Conservation (phyloP, 2,797 vertebrate genomes). For the Malurus splendens region DNA sequence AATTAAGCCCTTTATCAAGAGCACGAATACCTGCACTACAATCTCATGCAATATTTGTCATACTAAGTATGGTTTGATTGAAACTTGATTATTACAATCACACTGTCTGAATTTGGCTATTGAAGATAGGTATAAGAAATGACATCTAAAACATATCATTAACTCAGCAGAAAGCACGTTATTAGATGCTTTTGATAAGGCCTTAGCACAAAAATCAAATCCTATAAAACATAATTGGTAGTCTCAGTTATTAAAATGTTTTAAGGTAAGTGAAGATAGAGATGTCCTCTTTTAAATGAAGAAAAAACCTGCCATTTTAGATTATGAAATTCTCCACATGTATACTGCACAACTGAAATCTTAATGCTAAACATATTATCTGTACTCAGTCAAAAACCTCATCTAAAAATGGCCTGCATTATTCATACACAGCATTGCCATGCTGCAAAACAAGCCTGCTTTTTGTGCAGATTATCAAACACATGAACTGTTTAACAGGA, state of each 20-base stretch:
- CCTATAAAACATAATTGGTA: constrained; percentile 70
- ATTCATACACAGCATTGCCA: background rate
- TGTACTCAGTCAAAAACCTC: constrained; percentile 6
- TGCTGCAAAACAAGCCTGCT: background rate
- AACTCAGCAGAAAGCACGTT: constrained; percentile 73
- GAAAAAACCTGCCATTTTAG: constrained; percentile 43
- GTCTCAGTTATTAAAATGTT: constrained; percentile 72
- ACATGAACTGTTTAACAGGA: background rate
- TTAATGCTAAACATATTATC: background rate
- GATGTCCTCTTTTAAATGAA: constrained; percentile 58
- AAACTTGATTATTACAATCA: constrained; percentile 79
- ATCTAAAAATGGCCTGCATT: background rate
- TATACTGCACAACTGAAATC: constrained; percentile 16
- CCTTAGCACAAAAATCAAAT: constrained; percentile 68
- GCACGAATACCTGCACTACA: constrained; percentile 71
- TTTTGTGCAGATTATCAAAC: background rate
- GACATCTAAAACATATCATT: constrained; percentile 73
- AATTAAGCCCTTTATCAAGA: constrained; percentile 76
- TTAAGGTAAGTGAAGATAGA: constrained; percentile 68
- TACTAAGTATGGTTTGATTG: constrained; percentile 72
- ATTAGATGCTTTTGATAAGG: constrained; percentile 74
- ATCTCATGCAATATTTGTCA: constrained; percentile 73
- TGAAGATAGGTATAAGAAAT: constrained; percentile 75
- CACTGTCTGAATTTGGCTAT: constrained; percentile 70
- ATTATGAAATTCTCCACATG: constrained; percentile 34